Evolutionary conservation across 2,888 invertebrate species (phyloP).

Genomic region (Sclerodermus sp.): DNA sequence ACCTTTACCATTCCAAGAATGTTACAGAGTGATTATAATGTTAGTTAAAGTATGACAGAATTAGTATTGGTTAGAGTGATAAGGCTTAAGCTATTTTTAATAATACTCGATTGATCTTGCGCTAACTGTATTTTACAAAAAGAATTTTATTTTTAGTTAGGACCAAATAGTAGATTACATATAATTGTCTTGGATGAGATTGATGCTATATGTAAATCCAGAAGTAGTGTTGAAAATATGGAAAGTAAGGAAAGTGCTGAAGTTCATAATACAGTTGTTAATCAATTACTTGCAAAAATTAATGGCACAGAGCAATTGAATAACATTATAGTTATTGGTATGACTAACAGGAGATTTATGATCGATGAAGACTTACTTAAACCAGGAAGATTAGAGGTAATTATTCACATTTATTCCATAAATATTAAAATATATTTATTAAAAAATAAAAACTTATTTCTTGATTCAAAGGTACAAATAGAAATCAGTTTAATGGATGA

Average conservation of each 20-base stretch:
- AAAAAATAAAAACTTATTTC: not conserved
- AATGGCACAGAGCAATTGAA: conserved; percentile 99
- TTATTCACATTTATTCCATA: conserved; percentile 4
- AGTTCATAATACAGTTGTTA: conserved; percentile 98
- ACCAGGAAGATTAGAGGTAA: conserved; percentile 90
- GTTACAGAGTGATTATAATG: not conserved
- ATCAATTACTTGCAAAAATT: conserved; percentile 96
- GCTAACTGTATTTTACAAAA: not conserved
- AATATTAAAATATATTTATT: not conserved
- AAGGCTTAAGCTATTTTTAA: not conserved
- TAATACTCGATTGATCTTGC: not conserved
- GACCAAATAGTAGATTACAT: conserved; percentile 95
- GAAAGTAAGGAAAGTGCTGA: conserved; percentile 97
- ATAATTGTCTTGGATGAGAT: conserved; percentile 99
- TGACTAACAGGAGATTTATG: conserved; percentile 97
- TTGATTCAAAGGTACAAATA: conserved; percentile 72
- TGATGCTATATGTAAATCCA: conserved; percentile 98
- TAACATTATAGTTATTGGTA: conserved; percentile 97
- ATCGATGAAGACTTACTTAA: conserved; percentile 97
- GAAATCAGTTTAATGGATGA: conserved; percentile 96
- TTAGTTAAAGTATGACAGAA: no score
- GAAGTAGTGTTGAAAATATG: conserved; percentile 98
- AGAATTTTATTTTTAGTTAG: conserved; percentile 64
- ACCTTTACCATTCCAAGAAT: no score
- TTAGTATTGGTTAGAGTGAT: no score